A percentile compares a stretch with the other conserved stretches of the same genome.
Evolutionary conservation across 2,113 vertebrate genomes (phyloP).

Genomic region (Nothoprocta pentlandii): DNA sequence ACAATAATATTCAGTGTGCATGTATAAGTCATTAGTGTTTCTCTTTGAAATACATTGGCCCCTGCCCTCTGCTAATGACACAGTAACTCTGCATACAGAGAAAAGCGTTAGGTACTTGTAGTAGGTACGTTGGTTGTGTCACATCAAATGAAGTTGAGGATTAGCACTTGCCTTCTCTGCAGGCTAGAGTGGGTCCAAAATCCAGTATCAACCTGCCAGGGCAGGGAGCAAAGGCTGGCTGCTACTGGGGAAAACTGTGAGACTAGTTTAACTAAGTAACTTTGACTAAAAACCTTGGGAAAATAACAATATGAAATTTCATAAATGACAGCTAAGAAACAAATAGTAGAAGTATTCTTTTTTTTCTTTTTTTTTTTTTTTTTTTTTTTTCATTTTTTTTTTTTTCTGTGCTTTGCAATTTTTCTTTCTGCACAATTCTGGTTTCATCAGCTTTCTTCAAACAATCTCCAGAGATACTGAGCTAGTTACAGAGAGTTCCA

Average conservation of each 20-base stretch:
- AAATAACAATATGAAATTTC: not conserved
- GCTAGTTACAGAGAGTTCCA: not conserved
- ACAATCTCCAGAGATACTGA: not conserved
- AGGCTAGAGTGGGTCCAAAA: not conserved
- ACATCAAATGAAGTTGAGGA: not conserved
- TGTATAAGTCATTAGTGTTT: slow-evolving; percentile 37
- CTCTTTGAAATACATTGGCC: not conserved
- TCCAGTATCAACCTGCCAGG: not conserved
- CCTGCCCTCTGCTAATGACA: slow-evolving; percentile 9
- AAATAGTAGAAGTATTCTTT: not conserved
- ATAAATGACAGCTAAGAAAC: not conserved
- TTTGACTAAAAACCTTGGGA: not conserved
- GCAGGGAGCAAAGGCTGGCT: not conserved
- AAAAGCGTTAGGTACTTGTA: not conserved
- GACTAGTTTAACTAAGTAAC: not conserved
- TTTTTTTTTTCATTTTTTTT: not conserved
- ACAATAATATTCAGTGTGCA: not conserved
- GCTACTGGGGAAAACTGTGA: not conserved
- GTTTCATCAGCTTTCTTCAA: slow-evolving; percentile 20
- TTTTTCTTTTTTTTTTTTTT: not conserved
- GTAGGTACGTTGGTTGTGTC: not conserved
- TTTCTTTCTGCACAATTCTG: not conserved
- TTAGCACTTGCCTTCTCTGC: not conserved
- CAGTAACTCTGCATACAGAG: not conserved
- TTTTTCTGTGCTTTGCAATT: not conserved